Conservation (phyloP, 2,113 vertebrate genomes). For the Proterorhinus semilunaris region DNA sequence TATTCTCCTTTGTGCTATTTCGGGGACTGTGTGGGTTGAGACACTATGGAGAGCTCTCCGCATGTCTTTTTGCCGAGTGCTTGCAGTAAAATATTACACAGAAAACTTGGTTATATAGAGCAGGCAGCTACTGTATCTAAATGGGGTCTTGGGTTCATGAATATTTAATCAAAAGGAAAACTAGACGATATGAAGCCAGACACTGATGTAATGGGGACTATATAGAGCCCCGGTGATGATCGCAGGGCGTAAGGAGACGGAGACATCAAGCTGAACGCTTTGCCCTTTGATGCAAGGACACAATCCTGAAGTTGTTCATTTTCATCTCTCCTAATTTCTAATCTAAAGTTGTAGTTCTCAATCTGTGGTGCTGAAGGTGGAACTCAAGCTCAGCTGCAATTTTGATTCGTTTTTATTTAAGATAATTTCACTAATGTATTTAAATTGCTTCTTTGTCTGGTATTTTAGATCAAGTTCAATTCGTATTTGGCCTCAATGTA, state of each 20-base stretch:
- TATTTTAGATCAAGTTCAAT: too few relatives aligned
- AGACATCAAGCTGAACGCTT: not conserved
- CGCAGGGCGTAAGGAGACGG: not conserved
- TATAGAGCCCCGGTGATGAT: not conserved
- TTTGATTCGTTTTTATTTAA: too few relatives aligned
- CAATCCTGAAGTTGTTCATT: not conserved
- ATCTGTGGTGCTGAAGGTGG: too few relatives aligned
- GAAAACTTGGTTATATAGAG: constrained; percentile 35
- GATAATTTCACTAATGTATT: too few relatives aligned
- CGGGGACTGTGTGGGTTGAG: constrained; percentile 47
- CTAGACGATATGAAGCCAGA: constrained; percentile 16
- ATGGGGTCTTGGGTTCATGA: constrained; percentile 26
- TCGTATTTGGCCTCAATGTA: too few relatives aligned
- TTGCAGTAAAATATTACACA: constrained; percentile 13
- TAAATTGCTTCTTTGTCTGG: too few relatives aligned
- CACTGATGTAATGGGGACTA: constrained; percentile 25
- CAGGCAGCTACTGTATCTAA: constrained; percentile 32
- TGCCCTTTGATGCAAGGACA: too few relatives aligned
- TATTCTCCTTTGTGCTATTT: constrained; percentile 53
- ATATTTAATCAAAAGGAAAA: constrained; percentile 55
- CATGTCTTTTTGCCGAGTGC: constrained; percentile 33
- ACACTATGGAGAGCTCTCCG: constrained; percentile 29
- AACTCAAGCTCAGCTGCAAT: too few relatives aligned
- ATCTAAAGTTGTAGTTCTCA: not conserved
- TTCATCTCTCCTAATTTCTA: not conserved